Conservation (phyloP, 2,113 vertebrate genomes). For the Pyrgilauda ruficollis region DNA sequence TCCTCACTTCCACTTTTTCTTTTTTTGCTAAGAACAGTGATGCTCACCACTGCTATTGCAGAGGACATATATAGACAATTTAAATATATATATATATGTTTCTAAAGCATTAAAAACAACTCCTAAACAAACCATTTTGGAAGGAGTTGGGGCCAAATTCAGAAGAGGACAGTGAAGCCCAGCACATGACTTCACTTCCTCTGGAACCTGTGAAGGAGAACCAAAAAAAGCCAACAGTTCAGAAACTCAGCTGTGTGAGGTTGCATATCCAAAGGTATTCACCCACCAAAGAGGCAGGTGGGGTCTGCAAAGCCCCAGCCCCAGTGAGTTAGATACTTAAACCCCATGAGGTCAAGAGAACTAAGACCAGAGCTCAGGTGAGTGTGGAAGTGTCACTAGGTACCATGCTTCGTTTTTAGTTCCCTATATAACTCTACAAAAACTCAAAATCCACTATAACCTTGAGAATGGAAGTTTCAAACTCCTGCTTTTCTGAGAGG, state of each 20-base stretch:
- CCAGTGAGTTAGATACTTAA: not conserved
- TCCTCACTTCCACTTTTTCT: not conserved
- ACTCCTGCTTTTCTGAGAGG: not conserved
- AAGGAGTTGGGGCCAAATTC: not conserved
- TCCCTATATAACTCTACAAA: not conserved
- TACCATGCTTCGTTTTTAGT: fast-evolving
- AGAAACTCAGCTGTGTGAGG: not conserved
- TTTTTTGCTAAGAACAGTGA: not conserved
- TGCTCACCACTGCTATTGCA: not conserved
- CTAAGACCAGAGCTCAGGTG: not conserved
- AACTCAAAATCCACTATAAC: not conserved
- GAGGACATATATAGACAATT: not conserved
- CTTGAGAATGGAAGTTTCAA: not conserved
- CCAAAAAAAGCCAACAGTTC: not conserved
- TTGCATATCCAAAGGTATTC: not conserved
- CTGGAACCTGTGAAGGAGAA: not conserved
- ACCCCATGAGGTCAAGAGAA: not conserved
- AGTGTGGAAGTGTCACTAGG: not conserved
- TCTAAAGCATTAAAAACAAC: not conserved
- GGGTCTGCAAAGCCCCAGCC: not conserved
- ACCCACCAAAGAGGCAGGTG: not conserved
- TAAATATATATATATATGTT: too few species aligned
- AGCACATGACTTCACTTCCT: not conserved
- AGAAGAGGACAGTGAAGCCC: not conserved
- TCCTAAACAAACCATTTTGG: not conserved